Percentiles rank a stretch among this genome's conserved stretches.
These are phyloP conservation scores for Anisognathus igniventris DNA, from an alignment of 2,797 vertebrate genomes.

Conservation along the genomic window DNA sequence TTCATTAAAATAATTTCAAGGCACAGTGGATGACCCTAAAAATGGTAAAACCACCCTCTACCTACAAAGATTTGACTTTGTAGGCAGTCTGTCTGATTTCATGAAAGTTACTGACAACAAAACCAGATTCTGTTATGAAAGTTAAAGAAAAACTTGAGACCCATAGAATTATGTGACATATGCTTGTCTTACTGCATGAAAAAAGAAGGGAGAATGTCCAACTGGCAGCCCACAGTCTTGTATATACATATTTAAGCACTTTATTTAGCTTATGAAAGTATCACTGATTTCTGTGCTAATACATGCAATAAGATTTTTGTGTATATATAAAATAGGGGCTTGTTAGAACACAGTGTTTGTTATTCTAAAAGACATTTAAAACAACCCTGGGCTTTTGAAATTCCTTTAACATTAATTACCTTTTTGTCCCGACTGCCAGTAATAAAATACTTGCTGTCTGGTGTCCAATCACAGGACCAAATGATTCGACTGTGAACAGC, in stretches of 20 bases:
- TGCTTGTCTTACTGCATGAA: neutral
- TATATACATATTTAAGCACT: neutral
- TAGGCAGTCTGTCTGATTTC: neutral
- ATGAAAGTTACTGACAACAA: neutral
- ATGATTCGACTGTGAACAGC: constrained; percentile 91
- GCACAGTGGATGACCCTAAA: neutral
- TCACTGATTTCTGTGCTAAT: neutral
- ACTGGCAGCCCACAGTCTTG: neutral
- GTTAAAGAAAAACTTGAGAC: neutral
- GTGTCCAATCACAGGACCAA: constrained; percentile 97
- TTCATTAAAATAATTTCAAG: neutral
- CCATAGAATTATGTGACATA: neutral
- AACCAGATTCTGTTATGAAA: neutral
- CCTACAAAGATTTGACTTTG: neutral
- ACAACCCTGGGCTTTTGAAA: neutral
- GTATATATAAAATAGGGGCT: neutral
- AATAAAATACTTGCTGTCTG: constrained; percentile 89
- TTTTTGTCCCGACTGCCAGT: constrained; percentile 96
- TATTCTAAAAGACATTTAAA: neutral
- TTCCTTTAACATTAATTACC: constrained; percentile 72
- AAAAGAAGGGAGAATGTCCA: neutral
- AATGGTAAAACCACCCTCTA: neutral
- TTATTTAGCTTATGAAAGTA: neutral
- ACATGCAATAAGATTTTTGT: neutral
- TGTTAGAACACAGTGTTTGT: neutral